Percentiles rank a stretch among this genome's conserved stretches.
Evolutionary conservation across 2,888 invertebrate genomes (phyloP).

Genomic region (Euplexia lucipara): DNA sequence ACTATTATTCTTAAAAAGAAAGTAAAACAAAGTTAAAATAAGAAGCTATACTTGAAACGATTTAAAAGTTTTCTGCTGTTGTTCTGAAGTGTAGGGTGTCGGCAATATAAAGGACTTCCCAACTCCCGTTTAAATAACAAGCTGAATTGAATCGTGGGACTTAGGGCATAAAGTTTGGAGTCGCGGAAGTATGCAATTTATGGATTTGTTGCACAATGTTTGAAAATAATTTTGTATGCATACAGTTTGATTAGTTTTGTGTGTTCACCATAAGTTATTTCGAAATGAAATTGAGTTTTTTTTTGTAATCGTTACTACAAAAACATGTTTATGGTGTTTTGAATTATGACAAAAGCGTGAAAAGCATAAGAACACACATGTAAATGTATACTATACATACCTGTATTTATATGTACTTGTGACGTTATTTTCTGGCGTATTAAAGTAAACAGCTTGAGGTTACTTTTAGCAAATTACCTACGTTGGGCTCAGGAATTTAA

Average conservation of each 20-base stretch:
- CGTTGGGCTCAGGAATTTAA: constrained; percentile 51
- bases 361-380: neutral
- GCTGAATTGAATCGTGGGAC: constrained; percentile 43
- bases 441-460: constrained; percentile 42
- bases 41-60: constrained; percentile 42
- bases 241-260: constrained; percentile 43
- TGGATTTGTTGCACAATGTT: constrained; percentile 42
- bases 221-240: constrained; percentile 43
- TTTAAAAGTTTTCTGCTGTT: constrained; percentile 56
- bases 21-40: constrained; percentile 52
- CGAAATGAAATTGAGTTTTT: neutral
- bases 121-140: constrained; percentile 31
- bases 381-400: neutral
- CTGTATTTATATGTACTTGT: constrained; percentile 15
- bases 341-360: neutral
- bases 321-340: neutral
- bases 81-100: constrained; percentile 48
- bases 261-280: neutral
- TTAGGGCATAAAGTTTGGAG: constrained; percentile 27
- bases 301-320: neutral
- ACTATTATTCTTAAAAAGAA: constrained; percentile 28
- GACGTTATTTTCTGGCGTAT: constrained; percentile 27
- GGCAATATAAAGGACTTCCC: constrained; percentile 41
- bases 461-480: constrained; percentile 49
- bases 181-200: constrained; percentile 9